These are phyloP conservation scores for Melanchra persicariae DNA, from an alignment of 2,888 invertebrate genomes.

Conservation along the genomic window DNA sequence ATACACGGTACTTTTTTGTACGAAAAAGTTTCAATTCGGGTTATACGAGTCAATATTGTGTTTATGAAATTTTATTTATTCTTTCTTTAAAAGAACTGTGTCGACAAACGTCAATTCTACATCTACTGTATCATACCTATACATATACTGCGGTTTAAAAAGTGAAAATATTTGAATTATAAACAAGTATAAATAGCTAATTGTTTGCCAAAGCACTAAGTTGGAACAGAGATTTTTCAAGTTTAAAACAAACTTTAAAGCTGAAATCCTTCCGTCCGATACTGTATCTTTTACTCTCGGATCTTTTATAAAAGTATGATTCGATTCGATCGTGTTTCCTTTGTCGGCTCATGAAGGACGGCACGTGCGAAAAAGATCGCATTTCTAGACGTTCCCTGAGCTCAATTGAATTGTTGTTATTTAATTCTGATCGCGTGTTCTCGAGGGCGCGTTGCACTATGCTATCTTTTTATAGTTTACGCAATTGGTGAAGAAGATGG, in stretches of 20 bases:
- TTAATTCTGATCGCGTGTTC: conserved; percentile 51
- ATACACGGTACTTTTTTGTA: not conserved
- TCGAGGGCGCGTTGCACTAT: not conserved
- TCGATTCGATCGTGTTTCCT: conserved; percentile 41
- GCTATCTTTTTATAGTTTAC: conserved; percentile 16
- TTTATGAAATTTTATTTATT: no score
- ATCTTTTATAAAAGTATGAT: conserved; percentile 32
- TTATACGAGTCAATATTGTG: no score
- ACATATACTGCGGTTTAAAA: not conserved
- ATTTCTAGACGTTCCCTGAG: conserved; percentile 29
- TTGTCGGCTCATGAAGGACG: conserved; percentile 24
- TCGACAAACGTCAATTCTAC: no score
- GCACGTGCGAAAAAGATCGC: conserved; percentile 50
- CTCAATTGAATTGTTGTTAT: conserved; percentile 62
- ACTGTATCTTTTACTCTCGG: conserved; percentile 11
- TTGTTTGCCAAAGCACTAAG: not conserved
- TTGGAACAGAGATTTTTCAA: not conserved
- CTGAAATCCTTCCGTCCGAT: conserved; percentile 11
- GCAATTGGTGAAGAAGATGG: not conserved
- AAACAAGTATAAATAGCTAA: not conserved
- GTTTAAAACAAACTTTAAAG: not conserved
- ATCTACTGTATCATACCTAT: no score
- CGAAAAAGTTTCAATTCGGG: no score
- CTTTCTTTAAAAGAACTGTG: no score
- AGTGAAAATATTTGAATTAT: not conserved